A percentile compares a stretch with the other conserved stretches of the same genome.
phyloP scores from a whole-genome alignment of 2,113 vertebrate species.

The Bos javanicus region DNA sequence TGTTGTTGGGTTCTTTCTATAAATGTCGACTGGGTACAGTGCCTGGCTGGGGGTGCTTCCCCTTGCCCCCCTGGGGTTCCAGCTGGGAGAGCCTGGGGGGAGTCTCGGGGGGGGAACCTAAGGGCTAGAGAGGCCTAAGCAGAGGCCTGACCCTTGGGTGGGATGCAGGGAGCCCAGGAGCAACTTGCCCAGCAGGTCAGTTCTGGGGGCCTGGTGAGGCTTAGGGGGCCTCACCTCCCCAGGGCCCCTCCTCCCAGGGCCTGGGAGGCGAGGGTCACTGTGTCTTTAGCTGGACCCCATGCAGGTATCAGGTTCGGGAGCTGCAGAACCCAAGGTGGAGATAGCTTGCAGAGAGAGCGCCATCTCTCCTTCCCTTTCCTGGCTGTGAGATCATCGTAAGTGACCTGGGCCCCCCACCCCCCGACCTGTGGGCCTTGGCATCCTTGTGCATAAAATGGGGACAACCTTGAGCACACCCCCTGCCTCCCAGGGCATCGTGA shows the following conservation, averaged over 20 bases:
- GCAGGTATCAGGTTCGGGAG: neutral
- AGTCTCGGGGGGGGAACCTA: neutral
- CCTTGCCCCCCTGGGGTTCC: neutral
- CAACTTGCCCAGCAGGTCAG: fast-evolving
- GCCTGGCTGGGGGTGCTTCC: neutral
- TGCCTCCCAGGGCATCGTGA: neutral
- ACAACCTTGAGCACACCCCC: neutral
- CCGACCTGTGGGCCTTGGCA: neutral
- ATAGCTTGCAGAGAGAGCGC: fast-evolving
- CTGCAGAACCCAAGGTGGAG: fast-evolving
- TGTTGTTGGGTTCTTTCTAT: neutral
- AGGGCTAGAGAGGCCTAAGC: neutral
- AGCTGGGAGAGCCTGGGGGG: no score
- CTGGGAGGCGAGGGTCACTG: fast-evolving
- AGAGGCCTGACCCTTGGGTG: neutral
- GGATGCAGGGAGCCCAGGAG: no score
- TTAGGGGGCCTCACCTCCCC: neutral
- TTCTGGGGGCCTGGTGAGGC: neutral
- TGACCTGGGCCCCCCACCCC: fast-evolving
- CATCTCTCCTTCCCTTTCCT: neutral
- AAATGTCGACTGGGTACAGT: fast-evolving
- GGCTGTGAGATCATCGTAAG: neutral
- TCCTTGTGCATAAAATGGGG: fast-evolving
- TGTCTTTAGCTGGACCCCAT: neutral
- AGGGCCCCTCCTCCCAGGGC: neutral